Evolutionary conservation across 2,113 vertebrate genomes (phyloP).

Genomic region (Cyprinus carpio): DNA sequence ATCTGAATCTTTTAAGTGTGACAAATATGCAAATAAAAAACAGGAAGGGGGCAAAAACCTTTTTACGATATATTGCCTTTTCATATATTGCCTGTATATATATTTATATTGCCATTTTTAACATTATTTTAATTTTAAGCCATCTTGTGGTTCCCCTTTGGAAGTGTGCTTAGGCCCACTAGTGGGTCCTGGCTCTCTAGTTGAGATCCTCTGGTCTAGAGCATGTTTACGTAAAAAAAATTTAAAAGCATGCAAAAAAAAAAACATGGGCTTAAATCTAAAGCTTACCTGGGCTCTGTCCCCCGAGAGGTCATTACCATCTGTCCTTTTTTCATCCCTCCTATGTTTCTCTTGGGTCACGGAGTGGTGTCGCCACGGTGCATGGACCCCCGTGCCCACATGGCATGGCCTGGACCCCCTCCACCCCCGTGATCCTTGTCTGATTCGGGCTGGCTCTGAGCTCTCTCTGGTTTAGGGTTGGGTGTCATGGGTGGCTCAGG

Average conservation of each 20-base stretch:
- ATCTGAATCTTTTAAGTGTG: too few relatives aligned
- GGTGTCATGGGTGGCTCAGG: conserved; percentile 84
- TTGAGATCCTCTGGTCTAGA: background rate
- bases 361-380: conserved; percentile 87
- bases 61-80: too few relatives aligned
- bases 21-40: too few relatives aligned
- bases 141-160: background rate
- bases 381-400: conserved; percentile 84
- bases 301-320: conserved; percentile 45
- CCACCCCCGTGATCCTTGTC: conserved; percentile 89
- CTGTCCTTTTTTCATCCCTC: conserved; percentile 36
- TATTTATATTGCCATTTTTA: background rate
- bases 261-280: background rate
- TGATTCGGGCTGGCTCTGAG: conserved; percentile 96
- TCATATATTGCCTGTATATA: too few relatives aligned
- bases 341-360: conserved; percentile 61
- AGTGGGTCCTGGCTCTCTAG: background rate
- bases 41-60: too few relatives aligned
- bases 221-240: background rate
- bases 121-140: background rate
- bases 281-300: conserved; percentile 63
- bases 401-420: conserved; percentile 39
- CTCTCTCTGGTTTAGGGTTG: conserved; percentile 93
- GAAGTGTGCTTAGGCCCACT: background rate
- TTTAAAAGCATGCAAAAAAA: background rate